Evolutionary conservation across 2,113 vertebrate genomes (phyloP).

Genomic region (Physeter macrocephalus): DNA sequence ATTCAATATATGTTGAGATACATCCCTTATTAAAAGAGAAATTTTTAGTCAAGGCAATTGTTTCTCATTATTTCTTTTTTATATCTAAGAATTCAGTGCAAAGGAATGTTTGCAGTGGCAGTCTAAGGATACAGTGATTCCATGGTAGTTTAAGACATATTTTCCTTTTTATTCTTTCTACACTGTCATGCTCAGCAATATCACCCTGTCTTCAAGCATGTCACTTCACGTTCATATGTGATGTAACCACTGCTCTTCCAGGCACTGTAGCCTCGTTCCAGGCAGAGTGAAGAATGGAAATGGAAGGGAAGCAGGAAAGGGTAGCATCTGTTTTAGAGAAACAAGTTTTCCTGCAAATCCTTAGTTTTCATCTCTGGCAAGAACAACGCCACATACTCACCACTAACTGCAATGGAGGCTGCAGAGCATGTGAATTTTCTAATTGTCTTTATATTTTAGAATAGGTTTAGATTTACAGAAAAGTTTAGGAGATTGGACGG

Average conservation of each 20-base stretch:
- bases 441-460: not conserved
- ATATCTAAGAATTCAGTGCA: not conserved
- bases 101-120: not conserved
- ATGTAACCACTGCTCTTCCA: not conserved
- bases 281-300: not conserved
- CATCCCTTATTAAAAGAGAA: not conserved
- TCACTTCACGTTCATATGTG: not conserved
- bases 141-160: not conserved
- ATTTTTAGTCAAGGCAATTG: not conserved
- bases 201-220: not conserved
- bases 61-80: not conserved
- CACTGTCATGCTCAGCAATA: not conserved
- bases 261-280: not conserved
- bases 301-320: not conserved
- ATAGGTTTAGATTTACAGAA: not conserved
- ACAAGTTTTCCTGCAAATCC: not conserved
- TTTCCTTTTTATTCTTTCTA: not conserved
- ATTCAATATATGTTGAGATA: not conserved
- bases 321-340: not conserved
- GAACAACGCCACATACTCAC: not conserved
- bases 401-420: not conserved
- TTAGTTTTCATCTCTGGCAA: not conserved
- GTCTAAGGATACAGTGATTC: not conserved
- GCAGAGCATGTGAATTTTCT: not conserved
- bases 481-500: not conserved